Base-by-base conservation (phyloP, 2,888 invertebrate genomes). In the Tachina lurida region DNA sequence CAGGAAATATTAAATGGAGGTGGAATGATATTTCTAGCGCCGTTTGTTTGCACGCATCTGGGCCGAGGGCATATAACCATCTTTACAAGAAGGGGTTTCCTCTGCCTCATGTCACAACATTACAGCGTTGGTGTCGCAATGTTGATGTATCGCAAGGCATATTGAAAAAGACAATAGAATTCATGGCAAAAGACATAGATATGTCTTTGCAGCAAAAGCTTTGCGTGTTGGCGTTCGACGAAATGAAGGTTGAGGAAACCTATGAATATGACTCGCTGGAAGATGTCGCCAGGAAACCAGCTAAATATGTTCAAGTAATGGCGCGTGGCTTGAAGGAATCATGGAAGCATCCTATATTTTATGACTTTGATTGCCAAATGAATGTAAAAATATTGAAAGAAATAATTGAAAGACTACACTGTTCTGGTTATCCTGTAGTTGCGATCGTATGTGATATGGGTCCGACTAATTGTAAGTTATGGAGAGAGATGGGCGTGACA, bases 211-310 rank as follows among this genome's bases (percentile, higher is more conserved):
- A 76, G 7, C 65, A 83, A n/a, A 75, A 82, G 49, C 15, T 75
- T n/a, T 82, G 75, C 60, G 70, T 75, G 9, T 43, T 82, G 10
- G n/a, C 82, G 10, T 82, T 71, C 31, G 82, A 82, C 45, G 76
- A 52, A 52, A 52, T 52, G n/a, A 52, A 52, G 52, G n/a, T 52
- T 9, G 52, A 52, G 52, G 52, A 52, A 52, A 52, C 52, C 5
- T 52, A n/a, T 52, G 52, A 52, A 8, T 52, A 52, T 17, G 52
- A 31, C 52, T 13, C 52, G 3, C 9, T 76, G 15, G 54, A 70
- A 47, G 62, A 75, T 15, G 43, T 63, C 8, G 62, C 31, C 22
- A 17, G 13, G 68, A 82, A 52, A 43, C 82, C 41, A 67, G 58
- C 39, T 67, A 77, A 41, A 5, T 60, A 67, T 10, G 78, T 84